Evolutionary conservation across 2,113 vertebrate genomes (phyloP).

Genomic region (Peromyscus californicus): DNA sequence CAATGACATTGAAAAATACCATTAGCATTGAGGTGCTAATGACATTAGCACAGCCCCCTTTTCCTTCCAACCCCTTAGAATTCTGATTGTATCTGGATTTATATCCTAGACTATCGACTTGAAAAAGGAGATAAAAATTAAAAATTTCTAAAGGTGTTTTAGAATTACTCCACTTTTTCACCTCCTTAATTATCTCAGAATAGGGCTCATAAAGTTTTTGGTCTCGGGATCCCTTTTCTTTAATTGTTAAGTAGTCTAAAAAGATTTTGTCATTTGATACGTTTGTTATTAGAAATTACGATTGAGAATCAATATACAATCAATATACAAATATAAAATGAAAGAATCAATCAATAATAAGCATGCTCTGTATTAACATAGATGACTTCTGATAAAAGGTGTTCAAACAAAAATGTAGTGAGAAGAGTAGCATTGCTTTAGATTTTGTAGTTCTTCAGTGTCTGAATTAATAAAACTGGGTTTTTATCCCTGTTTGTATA

Average conservation of each 20-base stretch:
- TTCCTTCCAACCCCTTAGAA: neutral
- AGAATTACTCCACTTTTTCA: conserved; percentile 55
- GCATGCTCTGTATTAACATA: neutral
- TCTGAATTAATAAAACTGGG: conserved; percentile 28
- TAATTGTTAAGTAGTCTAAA: neutral
- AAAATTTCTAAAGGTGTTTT: neutral
- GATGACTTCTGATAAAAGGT: conserved; percentile 2
- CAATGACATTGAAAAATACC: conserved; percentile 18
- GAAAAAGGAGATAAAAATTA: conserved; percentile 10
- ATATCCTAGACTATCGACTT: neutral
- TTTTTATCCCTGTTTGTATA: conserved; percentile 35
- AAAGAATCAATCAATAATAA: conserved; percentile 9
- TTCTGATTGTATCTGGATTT: conserved; percentile 35
- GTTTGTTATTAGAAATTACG: conserved; percentile 59
- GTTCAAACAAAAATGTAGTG: conserved; percentile 44
- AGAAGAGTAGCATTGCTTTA: neutral
- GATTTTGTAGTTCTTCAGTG: conserved; percentile 32
- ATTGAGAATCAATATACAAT: neutral
- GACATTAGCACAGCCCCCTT: neutral
- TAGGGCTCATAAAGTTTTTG: conserved; percentile 16
- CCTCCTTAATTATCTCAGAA: neutral
- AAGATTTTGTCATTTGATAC: neutral
- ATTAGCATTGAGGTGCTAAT: neutral
- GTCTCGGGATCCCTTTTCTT: conserved; percentile 1
- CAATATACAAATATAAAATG: neutral